Evolutionary conservation across 2,113 vertebrate species (phyloP).

Genomic region (Tyrannus savana): DNA sequence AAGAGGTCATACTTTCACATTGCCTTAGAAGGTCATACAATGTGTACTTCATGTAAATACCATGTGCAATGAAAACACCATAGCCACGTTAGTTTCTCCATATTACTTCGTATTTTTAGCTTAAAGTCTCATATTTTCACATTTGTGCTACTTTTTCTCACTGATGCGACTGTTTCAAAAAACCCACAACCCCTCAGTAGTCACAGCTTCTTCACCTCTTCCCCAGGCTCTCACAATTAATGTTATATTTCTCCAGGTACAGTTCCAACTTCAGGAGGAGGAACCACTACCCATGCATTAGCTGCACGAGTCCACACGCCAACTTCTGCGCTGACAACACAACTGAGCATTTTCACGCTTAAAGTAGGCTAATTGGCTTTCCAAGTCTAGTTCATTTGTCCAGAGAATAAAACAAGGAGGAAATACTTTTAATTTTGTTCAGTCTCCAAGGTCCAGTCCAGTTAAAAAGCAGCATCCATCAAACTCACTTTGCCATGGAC

Average conservation of each 20-base stretch:
- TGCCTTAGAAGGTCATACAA: slow-evolving; percentile 16
- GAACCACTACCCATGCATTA: background rate
- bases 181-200: background rate
- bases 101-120: background rate
- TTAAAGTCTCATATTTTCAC: background rate
- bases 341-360: background rate
- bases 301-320: background rate
- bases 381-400: background rate
- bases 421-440: slow-evolving; percentile 9
- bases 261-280: background rate
- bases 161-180: rapidly evolving
- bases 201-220: background rate
- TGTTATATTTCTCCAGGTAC: background rate
- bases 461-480: background rate
- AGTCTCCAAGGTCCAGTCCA: background rate
- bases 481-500: background rate
- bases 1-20: slow-evolving; percentile 23
- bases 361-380: slow-evolving; percentile 45
- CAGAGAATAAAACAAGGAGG: slow-evolving; percentile 1
- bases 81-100: background rate
- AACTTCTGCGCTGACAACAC: background rate
- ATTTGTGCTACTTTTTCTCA: background rate
- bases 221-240: background rate
- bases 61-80: background rate
- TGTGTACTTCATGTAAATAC: background rate